Conservation (phyloP, 2,113 vertebrate genomes). For the Pterocles orientalis region DNA sequence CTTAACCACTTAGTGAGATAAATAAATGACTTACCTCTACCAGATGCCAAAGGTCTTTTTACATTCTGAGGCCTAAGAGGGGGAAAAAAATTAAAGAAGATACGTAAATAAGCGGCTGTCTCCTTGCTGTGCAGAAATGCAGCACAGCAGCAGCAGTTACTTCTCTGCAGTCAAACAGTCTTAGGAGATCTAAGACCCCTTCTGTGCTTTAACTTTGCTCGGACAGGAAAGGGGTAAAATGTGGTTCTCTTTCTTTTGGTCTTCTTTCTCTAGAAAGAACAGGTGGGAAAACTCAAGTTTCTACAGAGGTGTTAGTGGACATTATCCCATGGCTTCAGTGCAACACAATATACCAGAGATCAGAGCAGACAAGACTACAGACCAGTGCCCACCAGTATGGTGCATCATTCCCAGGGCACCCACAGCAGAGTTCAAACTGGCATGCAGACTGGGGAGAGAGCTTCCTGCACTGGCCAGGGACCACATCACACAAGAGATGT, state of each 20-base stretch:
- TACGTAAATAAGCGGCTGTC: neutral
- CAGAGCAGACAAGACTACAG: neutral
- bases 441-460: neutral
- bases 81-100: constrained; percentile 6
- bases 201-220: neutral
- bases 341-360: fast-evolving
- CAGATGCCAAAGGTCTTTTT: constrained; percentile 81
- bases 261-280: neutral
- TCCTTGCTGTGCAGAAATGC: neutral
- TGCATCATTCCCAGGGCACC: neutral
- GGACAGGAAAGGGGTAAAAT: neutral
- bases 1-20: neutral
- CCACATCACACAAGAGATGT: no score
- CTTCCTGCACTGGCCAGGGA: neutral
- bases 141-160: neutral
- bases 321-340: no score
- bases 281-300: neutral
- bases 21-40: constrained; percentile 76
- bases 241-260: no score
- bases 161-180: neutral
- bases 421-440: neutral
- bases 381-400: neutral
- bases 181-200: neutral
- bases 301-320: neutral
- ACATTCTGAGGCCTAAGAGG: constrained; percentile 84